Conservation (phyloP, 1,140 invertebrate genomes). For the Chrysomallon squamiferum region DNA sequence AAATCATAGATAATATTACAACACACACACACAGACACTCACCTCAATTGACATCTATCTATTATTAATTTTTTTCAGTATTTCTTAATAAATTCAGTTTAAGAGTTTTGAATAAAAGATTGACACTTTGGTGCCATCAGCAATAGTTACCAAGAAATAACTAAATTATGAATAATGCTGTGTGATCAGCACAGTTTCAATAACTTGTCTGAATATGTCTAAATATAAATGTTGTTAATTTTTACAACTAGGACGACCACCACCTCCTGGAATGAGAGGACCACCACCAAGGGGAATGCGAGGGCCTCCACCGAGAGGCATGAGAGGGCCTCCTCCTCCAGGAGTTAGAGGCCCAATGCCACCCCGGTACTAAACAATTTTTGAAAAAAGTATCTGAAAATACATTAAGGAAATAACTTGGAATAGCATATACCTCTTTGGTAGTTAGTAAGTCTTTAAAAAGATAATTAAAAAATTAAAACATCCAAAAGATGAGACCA, state of each 20-base stretch:
- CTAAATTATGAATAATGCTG: too few species aligned
- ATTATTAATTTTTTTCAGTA: background rate
- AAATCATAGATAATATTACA: background rate
- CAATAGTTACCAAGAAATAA: background rate
- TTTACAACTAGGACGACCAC: conserved; percentile 35
- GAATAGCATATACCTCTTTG: too few species aligned
- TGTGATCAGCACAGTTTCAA: too few species aligned
- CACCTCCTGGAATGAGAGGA: conserved; percentile 44
- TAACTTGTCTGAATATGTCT: too few species aligned
- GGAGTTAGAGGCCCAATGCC: conserved; percentile 20
- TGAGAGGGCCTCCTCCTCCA: conserved; percentile 45
- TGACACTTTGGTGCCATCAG: background rate
- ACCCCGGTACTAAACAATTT: conserved; percentile 5
- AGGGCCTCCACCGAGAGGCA: conserved; percentile 44
- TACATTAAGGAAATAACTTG: too few species aligned
- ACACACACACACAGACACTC: background rate
- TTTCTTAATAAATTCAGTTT: background rate
- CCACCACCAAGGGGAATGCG: conserved; percentile 41
- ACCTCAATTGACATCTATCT: background rate
- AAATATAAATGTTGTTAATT: too few species aligned
- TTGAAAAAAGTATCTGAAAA: too few species aligned
- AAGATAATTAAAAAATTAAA: too few species aligned
- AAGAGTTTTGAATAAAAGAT: background rate
- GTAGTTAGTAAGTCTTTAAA: too few species aligned
- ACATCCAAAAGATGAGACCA: too few species aligned